Evolutionary conservation across 2,888 invertebrate species (phyloP).

Genomic region (Netelia fuscicornis): DNA sequence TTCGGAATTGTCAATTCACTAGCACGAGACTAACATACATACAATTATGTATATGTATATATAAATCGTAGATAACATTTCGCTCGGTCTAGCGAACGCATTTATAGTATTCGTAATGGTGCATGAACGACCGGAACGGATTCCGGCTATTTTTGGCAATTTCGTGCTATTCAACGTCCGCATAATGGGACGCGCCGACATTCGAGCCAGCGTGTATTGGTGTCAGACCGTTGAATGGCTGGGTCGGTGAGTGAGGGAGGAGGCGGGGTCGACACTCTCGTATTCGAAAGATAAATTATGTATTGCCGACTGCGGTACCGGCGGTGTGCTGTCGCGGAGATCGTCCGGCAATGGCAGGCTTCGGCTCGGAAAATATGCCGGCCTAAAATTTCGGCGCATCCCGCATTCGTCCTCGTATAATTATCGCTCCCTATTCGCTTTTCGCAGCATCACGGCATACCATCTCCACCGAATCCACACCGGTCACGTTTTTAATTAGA

Average conservation of each 20-base stretch:
- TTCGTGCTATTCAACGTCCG: slow-evolving; percentile 69
- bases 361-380: slow-evolving; percentile 52
- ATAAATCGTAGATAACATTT: slow-evolving; percentile 49
- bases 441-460: slow-evolving; percentile 39
- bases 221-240: slow-evolving; percentile 32
- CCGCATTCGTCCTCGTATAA: slow-evolving; percentile 54
- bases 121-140: slow-evolving; percentile 55
- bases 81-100: slow-evolving; percentile 47
- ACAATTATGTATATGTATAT: neutral
- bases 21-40: slow-evolving; percentile 30
- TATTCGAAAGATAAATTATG: slow-evolving; percentile 65
- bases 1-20: no score
- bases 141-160: slow-evolving; percentile 80
- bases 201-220: slow-evolving; percentile 26
- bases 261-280: neutral
- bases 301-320: slow-evolving; percentile 47
- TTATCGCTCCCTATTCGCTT: slow-evolving; percentile 62
- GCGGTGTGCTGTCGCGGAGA: slow-evolving; percentile 7
- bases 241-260: neutral
- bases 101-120: slow-evolving; percentile 65
- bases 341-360: slow-evolving; percentile 16
- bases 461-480: slow-evolving; percentile 40
- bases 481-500: slow-evolving; percentile 68
- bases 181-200: slow-evolving; percentile 62
- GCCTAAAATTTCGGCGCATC: slow-evolving; percentile 54